phyloP scores from a whole-genome alignment of 2,797 vertebrate species.

The Mallotus villosus region DNA sequence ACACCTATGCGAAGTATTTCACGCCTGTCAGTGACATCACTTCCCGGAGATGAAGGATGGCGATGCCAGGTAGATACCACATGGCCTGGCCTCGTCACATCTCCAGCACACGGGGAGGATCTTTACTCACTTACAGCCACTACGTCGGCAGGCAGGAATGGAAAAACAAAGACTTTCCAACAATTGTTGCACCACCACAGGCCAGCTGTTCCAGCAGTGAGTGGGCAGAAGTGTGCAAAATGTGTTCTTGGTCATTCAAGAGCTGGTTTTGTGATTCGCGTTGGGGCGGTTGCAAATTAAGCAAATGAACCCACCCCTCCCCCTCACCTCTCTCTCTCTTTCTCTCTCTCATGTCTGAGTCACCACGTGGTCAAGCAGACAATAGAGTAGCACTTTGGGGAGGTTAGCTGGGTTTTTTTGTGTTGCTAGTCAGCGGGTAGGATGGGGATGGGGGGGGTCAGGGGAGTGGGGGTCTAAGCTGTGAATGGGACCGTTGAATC shows the following conservation, averaged over 20 bases:
- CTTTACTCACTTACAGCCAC: conserved; percentile 31
- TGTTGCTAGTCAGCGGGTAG: conserved; percentile 68
- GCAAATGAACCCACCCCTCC: conserved; percentile 4
- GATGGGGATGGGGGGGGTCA: not conserved
- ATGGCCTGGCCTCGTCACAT: conserved; percentile 55
- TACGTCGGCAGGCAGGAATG: conserved; percentile 42
- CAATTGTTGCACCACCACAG: conserved; percentile 45
- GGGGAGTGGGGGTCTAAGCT: conserved; percentile 61
- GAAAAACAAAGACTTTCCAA: conserved; percentile 43
- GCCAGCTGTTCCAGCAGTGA: conserved; percentile 4
- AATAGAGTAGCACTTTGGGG: conserved; percentile 75
- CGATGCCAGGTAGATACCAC: conserved; percentile 53
- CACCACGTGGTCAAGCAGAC: conserved; percentile 73
- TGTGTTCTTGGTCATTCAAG: not conserved
- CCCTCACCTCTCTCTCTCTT: not conserved
- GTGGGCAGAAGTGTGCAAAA: not conserved
- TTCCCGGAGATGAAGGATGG: conserved; percentile 54
- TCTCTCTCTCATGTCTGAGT: conserved; percentile 56
- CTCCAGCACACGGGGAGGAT: conserved; percentile 50
- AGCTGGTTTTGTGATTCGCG: not conserved
- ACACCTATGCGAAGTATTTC: conserved; percentile 62
- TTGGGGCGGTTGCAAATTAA: conserved; percentile 51
- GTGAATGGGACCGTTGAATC: conserved; percentile 91
- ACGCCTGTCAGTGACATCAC: conserved; percentile 63
- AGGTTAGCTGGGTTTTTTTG: conserved; percentile 81